A percentile compares a stretch with the other conserved stretches of the same genome.
Evolutionary conservation across 2,888 invertebrate species (phyloP).

Genomic region (Timema cristinae): DNA sequence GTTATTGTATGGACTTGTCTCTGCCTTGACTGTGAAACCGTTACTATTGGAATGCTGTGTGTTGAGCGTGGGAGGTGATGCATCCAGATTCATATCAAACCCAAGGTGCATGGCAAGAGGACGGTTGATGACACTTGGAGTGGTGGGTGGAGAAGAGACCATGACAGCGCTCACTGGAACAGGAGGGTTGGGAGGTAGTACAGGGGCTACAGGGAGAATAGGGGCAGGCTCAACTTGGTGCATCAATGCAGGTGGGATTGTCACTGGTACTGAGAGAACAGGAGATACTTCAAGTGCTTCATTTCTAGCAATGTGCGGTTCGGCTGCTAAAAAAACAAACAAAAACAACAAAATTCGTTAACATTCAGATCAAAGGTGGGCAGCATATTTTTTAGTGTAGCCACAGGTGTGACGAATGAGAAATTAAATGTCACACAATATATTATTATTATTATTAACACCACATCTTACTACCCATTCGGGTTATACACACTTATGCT

Average conservation of each 20-base stretch:
- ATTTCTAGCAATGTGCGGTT: not conserved
- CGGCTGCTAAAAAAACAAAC: not conserved
- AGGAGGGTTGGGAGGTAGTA: constrained; percentile 2
- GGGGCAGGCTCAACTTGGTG: not conserved
- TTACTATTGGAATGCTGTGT: constrained; percentile 26
- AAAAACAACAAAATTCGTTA: not conserved
- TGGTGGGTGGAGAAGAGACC: constrained; percentile 14
- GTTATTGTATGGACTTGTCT: constrained; percentile 31
- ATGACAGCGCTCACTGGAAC: constrained; percentile 13
- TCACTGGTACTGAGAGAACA: too few relatives aligned
- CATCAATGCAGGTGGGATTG: too few relatives aligned
- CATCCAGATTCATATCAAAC: constrained; percentile 25
- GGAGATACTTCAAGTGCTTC: not conserved
- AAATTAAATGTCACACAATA: too few relatives aligned
- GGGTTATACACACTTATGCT: too few relatives aligned
- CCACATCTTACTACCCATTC: too few relatives aligned
- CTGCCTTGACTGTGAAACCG: constrained; percentile 23
- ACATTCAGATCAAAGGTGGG: too few relatives aligned
- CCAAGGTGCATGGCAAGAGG: constrained; percentile 27
- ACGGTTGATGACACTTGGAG: constrained; percentile 20
- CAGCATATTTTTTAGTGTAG: too few relatives aligned
- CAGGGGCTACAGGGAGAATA: constrained; percentile 10
- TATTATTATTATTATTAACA: too few relatives aligned
- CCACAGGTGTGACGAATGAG: too few relatives aligned
- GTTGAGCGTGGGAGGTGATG: constrained; percentile 55